A percentile compares a stretch with the other conserved stretches of the same genome.
phyloP scores from a whole-genome alignment of 1,140 invertebrate genomes.

The Grapholita molesta region DNA sequence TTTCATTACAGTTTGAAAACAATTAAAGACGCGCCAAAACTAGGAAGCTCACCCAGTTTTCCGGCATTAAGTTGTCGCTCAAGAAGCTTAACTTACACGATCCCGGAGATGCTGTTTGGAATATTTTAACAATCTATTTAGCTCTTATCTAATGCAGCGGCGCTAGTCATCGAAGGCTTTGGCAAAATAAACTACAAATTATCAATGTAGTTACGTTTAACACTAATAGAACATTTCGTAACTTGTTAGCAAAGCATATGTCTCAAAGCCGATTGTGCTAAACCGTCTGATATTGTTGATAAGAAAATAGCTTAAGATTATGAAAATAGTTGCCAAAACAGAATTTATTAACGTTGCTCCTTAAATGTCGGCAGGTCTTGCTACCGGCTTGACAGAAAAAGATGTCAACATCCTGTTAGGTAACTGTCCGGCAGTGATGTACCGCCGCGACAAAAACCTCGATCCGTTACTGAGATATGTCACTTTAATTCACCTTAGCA shows the following conservation, averaged over 20 bases:
- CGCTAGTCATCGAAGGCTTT: background rate
- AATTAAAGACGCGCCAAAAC: too few species aligned
- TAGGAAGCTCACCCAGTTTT: too few species aligned
- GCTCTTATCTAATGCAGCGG: background rate
- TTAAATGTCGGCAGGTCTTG: background rate
- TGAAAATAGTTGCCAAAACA: background rate
- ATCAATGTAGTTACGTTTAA: background rate
- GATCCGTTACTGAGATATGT: slow-evolving; percentile 49
- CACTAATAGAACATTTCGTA: background rate
- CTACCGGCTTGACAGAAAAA: background rate
- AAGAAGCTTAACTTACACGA: background rate
- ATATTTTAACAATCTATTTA: background rate
- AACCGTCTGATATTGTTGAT: too few species aligned
- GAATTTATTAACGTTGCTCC: background rate
- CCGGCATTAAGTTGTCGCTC: background rate
- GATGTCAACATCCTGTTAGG: slow-evolving; percentile 15
- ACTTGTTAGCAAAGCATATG: too few species aligned
- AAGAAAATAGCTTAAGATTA: too few species aligned
- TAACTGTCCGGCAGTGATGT: slow-evolving; percentile 10
- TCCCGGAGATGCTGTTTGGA: background rate
- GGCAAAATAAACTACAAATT: background rate
- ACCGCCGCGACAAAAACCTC: slow-evolving; percentile 29
- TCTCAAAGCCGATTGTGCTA: too few species aligned
- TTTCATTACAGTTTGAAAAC: too few species aligned
- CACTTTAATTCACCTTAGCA: slow-evolving; percentile 60